Evolutionary conservation across 2,113 vertebrate genomes (phyloP).

Genomic region (Isurus oxyrinchus): DNA sequence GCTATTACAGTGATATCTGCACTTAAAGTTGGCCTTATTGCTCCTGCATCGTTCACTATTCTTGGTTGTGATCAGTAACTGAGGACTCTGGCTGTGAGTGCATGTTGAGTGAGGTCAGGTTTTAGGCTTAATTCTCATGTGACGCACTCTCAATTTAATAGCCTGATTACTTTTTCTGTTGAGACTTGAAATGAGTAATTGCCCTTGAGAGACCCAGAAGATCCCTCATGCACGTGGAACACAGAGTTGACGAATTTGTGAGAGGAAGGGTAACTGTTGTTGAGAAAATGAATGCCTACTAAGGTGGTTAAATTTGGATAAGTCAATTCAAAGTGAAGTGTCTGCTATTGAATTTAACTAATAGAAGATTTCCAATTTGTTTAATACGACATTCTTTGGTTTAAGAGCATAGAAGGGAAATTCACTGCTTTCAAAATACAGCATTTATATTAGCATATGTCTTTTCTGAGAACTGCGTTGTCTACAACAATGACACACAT

Average conservation of each 20-base stretch:
- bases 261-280: background rate
- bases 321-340: background rate
- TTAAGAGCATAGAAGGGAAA: background rate
- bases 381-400: background rate
- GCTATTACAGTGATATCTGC: background rate
- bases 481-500: background rate
- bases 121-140: background rate
- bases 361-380: background rate
- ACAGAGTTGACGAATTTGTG: background rate
- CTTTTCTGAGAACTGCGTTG: background rate
- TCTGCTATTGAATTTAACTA: background rate
- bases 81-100: background rate
- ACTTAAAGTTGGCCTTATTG: background rate
- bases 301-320: background rate
- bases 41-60: background rate
- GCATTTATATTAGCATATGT: background rate
- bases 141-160: background rate
- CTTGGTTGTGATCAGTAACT: background rate
- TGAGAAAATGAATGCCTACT: background rate
- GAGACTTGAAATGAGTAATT: background rate
- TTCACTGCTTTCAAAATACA: background rate
- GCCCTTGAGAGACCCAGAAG: background rate
- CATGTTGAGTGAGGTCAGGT: background rate
- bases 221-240: background rate
- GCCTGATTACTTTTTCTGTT: background rate